Evolutionary conservation across 2,113 vertebrate genomes (phyloP), one percentile per base, ranked within the genome.

Genomic region (Mus pahari): DNA sequence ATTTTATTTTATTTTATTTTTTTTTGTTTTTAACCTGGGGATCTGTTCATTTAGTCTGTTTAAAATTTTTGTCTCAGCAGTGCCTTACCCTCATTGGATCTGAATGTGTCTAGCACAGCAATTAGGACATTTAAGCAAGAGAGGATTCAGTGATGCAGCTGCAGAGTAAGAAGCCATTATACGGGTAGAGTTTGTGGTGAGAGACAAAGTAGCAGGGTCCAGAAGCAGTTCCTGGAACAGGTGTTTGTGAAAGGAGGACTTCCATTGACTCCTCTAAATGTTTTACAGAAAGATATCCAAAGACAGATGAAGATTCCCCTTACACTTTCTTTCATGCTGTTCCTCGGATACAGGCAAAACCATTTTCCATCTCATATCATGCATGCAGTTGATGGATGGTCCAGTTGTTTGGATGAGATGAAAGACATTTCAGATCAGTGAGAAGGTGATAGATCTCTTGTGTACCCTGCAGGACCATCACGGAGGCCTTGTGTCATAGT

Each of bases 331-430:
- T 90, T 87, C 74, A 28, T 53, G 39, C 39, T 77, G 26, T 50
- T 81, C 86, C 92, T 95, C 68, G 81, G 36, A 84, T 53, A 19
- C 33, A 14, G 20, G 33, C 48, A 64, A 91, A 94, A 93, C 87
- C 13, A 62, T 62, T 78, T 83, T 70, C 78, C 68, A 75, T 42
- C 86, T 64, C 82, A 39, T 22, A 17, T 50, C 45, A 22, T 42
- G 17, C 45, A 58, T 17, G 22, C 24, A 84, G 33, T 33, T 26
- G 31, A 89, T 73, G 92, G 89, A 86, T 58, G 24, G 28, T 42
- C 91, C 81, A 24, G 50, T 50, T 79, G 50, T 62, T 50, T 84
- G 89, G 31, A 79, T 60, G 0, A 50, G 71, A 86, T 55, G 22
- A 95, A 87, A 90, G 70, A 62, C 71, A 66, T 50, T 66, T 95